Evolutionary conservation across 2,113 vertebrate genomes (phyloP), one percentile per base, ranked within the genome.

Genomic region (Alethe diademata): DNA sequence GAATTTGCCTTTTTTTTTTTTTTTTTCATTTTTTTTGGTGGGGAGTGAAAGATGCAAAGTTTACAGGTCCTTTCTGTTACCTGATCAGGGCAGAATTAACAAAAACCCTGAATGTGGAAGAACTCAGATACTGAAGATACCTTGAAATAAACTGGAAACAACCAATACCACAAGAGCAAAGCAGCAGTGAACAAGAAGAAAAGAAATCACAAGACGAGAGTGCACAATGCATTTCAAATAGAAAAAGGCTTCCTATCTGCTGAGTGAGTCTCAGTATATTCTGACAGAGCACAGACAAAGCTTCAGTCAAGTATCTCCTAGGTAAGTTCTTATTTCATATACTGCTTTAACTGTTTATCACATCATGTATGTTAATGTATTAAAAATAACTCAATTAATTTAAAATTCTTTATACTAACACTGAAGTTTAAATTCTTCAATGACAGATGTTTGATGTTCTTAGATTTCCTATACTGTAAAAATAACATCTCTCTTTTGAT

Each of bases 311-410:
- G 81, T 96, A 92, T 75, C 92, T 96, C 78, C 86, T 93, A 97
- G 97, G 98, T 98, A 98, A 98, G 98, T 96, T 95, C 95, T 89
- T 70, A 92, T 96, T 97, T 97, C 86, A 91, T 94, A 97, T 43
- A 72, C 79, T 96, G 50, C 86, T 96, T 93, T 94, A 62, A 85
- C 66, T 92, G 58, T 74, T 83, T 56, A 82, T 90, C 45, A 87
- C 33, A 90, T 78, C 71, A 70, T 65, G 86, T 62, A 74, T 74
- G 85, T 79, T 73, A 83, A 82, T 86, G 61, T 70, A 84, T 71
- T 64, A 53, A 85, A 25, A 92, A 61, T 31, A 86, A 94, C 28
- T 83, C 20, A 40, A 61, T 96, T 87, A 40, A 58, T 96, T 87
- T 87, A 38, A 76, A 94, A 95, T 94, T 93, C 48, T 73, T 95